Evolutionary conservation across 2,113 vertebrate genomes (phyloP).

Genomic region (Diadophis punctatus): DNA sequence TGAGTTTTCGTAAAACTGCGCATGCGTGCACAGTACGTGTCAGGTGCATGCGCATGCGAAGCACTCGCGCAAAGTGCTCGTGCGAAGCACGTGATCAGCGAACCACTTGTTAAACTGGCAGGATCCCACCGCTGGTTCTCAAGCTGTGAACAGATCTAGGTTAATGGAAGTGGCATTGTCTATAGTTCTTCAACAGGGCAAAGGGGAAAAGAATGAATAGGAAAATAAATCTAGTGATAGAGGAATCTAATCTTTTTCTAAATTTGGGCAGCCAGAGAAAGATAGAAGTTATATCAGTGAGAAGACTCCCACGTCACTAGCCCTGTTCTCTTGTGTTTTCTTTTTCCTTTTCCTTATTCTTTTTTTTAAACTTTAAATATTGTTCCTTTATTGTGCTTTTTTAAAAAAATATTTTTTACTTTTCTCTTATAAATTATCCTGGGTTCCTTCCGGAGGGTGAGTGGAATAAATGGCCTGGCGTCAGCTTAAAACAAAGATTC

Average conservation of each 20-base stretch:
- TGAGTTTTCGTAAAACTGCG: too few species aligned
- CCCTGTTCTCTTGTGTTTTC: neutral
- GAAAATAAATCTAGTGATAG: neutral
- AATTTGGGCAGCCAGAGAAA: neutral
- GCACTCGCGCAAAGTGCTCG: too few species aligned
- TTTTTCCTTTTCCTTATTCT: neutral
- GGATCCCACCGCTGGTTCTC: neutral
- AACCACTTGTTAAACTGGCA: too few species aligned
- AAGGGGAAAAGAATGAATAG: neutral
- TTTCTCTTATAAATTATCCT: neutral
- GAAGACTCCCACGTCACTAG: neutral
- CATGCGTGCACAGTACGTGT: too few species aligned
- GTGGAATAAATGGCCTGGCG: slow-evolving; percentile 45
- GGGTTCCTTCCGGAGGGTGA: slow-evolving; percentile 54
- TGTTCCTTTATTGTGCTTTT: neutral
- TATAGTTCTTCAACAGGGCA: neutral
- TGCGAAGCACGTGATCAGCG: too few species aligned
- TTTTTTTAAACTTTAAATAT: neutral
- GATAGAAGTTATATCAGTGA: neutral
- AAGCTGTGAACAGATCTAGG: neutral
- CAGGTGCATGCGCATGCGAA: too few species aligned
- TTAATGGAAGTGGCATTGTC: neutral
- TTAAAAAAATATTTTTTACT: neutral
- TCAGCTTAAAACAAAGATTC: slow-evolving; percentile 59
- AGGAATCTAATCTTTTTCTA: neutral